These are phyloP conservation scores for Rhinophrynus dorsalis DNA, from an alignment of 2,797 vertebrate genomes.

Conservation along the genomic window DNA sequence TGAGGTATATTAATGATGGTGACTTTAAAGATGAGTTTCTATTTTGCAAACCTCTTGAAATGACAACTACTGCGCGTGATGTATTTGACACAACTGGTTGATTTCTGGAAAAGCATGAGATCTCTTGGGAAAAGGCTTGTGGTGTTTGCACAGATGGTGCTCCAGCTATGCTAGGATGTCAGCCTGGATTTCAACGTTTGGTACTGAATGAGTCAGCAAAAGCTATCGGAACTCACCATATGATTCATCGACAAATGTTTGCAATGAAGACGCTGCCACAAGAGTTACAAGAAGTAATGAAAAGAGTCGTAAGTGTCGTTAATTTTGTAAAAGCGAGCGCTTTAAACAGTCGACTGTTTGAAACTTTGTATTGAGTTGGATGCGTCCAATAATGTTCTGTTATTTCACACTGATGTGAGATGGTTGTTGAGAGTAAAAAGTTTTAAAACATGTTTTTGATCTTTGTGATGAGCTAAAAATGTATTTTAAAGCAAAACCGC, in stretches of 20 bases:
- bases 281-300: background rate
- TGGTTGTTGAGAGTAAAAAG: constrained; percentile 17
- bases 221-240: background rate
- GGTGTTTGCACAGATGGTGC: constrained; percentile 23
- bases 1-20: constrained; percentile 15
- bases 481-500: too few species aligned
- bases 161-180: constrained; percentile 11
- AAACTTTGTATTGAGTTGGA: background rate
- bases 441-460: constrained; percentile 25
- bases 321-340: constrained; percentile 1
- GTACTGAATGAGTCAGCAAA: background rate
- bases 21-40: constrained; percentile 37
- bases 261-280: constrained; percentile 6
- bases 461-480: too few species aligned
- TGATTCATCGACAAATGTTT: background rate
- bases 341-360: background rate
- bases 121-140: constrained; percentile 20
- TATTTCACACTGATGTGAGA: too few species aligned
- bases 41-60: constrained; percentile 29
- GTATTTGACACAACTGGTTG: constrained; percentile 2
- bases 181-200: too few species aligned
- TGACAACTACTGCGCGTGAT: constrained; percentile 13
- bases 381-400: background rate
- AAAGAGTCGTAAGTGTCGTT: too few species aligned
- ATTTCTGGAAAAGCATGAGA: constrained; percentile 13